A percentile compares a stretch with the other conserved stretches of the same genome.
phyloP scores from a whole-genome alignment of 2,113 vertebrate species.

The Sander lucioperca region DNA sequence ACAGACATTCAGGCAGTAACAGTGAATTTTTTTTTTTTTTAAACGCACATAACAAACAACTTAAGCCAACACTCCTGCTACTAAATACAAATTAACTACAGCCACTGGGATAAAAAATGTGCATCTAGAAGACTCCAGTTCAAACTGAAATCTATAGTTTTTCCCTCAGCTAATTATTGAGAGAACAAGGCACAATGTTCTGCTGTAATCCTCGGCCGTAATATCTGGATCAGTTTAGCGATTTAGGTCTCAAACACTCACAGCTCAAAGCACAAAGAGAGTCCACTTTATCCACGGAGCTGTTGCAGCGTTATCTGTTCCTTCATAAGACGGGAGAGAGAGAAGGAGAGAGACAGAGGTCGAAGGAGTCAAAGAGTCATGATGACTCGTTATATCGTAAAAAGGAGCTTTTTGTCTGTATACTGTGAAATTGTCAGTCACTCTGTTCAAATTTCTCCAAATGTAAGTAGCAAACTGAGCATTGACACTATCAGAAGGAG shows the following conservation, averaged over 20 bases:
- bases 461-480: slow-evolving; percentile 19
- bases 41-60: too few relatives aligned
- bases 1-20: not conserved
- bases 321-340: slow-evolving; percentile 31
- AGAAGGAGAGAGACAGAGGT: slow-evolving; percentile 5
- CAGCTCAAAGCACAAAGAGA: slow-evolving; percentile 45
- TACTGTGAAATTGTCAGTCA: slow-evolving; percentile 16
- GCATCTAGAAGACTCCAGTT: slow-evolving; percentile 10
- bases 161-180: slow-evolving; percentile 59
- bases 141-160: slow-evolving; percentile 60
- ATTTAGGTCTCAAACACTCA: slow-evolving; percentile 54
- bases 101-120: slow-evolving; percentile 18
- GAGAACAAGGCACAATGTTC: slow-evolving; percentile 32
- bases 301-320: slow-evolving; percentile 48
- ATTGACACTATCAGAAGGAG: not conserved
- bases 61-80: slow-evolving; percentile 13
- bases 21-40: slow-evolving; percentile 4
- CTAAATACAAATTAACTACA: slow-evolving; percentile 35
- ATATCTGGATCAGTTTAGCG: slow-evolving; percentile 69
- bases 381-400: slow-evolving; percentile 14
- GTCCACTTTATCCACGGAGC: slow-evolving; percentile 54
- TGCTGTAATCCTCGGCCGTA: slow-evolving; percentile 63
- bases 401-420: slow-evolving; percentile 43
- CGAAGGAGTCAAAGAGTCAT: slow-evolving; percentile 31
- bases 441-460: slow-evolving; percentile 1